These are phyloP conservation scores for Oryzias curvinotus DNA, from an alignment of 2,113 vertebrate species.

Conservation along the genomic window DNA sequence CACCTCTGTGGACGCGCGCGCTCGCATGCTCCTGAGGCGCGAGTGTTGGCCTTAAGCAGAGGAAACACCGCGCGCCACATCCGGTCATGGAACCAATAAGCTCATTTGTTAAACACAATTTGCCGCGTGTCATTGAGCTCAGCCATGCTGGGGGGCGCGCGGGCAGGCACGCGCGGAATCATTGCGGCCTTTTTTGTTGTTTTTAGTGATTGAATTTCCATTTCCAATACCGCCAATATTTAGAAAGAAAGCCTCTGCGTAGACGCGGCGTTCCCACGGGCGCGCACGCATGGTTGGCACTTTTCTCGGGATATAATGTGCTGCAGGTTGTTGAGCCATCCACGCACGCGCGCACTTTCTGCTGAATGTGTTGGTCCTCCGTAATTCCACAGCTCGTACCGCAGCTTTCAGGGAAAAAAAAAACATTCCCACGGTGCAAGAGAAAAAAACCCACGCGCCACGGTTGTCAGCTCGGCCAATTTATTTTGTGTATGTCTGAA, in stretches of 20 bases:
- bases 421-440: background rate
- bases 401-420: constrained; percentile 1
- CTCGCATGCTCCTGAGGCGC: constrained; percentile 68
- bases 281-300: constrained; percentile 61
- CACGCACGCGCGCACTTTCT: constrained; percentile 52
- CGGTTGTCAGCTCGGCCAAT: constrained; percentile 71
- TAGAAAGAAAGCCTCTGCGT: constrained; percentile 8
- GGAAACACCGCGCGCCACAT: constrained; percentile 88
- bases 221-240: constrained; percentile 47
- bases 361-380: constrained; percentile 59
- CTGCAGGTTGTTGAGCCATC: constrained; percentile 45
- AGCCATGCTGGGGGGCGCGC: constrained; percentile 80
- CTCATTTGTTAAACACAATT: constrained; percentile 96
- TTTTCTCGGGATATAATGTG: constrained; percentile 51
- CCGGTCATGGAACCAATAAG: constrained; percentile 93
- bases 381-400: constrained; percentile 37
- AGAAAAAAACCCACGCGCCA: constrained; percentile 38
- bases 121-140: constrained; percentile 90
- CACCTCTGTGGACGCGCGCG: background rate
- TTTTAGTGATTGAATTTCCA: constrained; percentile 56
- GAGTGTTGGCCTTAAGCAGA: constrained; percentile 92
- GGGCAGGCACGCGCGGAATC: constrained; percentile 72
- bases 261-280: constrained; percentile 40
- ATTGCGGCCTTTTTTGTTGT: constrained; percentile 29
- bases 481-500: constrained; percentile 75